Conservation (phyloP, 2,888 invertebrate species). For the Caenorhabditis afra region DNA sequence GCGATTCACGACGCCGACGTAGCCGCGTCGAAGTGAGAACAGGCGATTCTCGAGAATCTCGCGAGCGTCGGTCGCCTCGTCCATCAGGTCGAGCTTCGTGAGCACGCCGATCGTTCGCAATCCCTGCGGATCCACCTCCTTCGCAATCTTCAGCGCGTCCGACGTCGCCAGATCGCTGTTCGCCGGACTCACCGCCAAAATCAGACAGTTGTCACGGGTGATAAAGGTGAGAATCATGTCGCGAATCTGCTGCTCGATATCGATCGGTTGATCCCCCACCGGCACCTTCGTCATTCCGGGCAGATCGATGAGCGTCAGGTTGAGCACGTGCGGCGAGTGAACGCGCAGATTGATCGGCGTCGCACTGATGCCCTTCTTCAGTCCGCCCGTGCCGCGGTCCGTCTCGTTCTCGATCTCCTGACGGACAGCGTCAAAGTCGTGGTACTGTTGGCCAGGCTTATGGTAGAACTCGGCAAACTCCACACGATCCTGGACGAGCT, state of each 20-base stretch:
- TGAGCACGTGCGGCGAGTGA: slow-evolving; percentile 90
- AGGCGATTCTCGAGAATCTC: slow-evolving; percentile 97
- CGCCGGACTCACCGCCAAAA: slow-evolving; percentile 81
- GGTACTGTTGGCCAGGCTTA: slow-evolving; percentile 96
- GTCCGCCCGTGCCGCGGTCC: slow-evolving; percentile 91
- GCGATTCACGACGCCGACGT: slow-evolving; percentile 96
- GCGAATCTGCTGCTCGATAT: slow-evolving; percentile 84
- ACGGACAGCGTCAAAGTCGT: slow-evolving; percentile 92
- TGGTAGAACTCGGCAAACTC: slow-evolving; percentile 97
- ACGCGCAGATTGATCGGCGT: slow-evolving; percentile 98
- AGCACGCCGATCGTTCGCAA: slow-evolving; percentile 99
- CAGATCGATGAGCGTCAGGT: slow-evolving; percentile 84
- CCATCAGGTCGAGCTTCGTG: slow-evolving; percentile 98
- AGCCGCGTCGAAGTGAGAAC: slow-evolving; percentile 89
- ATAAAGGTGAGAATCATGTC: slow-evolving; percentile 83
- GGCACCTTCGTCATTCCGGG: slow-evolving; percentile 84
- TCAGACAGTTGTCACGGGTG: slow-evolving; percentile 78
- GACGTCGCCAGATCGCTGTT: slow-evolving; percentile 89
- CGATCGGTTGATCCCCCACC: slow-evolving; percentile 84
- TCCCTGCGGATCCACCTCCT: slow-evolving; percentile 83
- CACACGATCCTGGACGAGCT: slow-evolving; percentile 74
- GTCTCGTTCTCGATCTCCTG: slow-evolving; percentile 97
- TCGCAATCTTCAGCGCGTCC: slow-evolving; percentile 95
- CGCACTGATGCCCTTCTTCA: slow-evolving; percentile 97
- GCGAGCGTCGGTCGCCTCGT: slow-evolving; percentile 97